Percentiles rank a stretch among this genome's conserved stretches.
Conservation (phyloP, 2,113 vertebrate genomes). For the Canis aureus region DNA sequence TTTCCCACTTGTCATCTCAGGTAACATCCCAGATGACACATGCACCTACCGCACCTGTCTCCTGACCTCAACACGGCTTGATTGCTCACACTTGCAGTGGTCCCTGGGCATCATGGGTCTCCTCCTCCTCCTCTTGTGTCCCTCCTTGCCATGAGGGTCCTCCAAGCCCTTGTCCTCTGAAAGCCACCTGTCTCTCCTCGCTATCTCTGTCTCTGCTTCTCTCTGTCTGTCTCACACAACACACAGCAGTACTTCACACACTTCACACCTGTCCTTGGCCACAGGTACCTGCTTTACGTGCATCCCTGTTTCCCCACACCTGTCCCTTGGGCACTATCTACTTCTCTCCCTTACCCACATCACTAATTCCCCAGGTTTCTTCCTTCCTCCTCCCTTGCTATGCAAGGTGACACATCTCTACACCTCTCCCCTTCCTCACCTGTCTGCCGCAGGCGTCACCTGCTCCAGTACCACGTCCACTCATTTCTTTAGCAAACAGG, state of each 20-base stretch:
- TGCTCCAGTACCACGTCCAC: background rate
- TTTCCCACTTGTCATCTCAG: background rate
- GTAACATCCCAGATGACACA: background rate
- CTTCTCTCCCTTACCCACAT: background rate
- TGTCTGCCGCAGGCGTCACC: background rate
- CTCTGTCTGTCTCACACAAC: background rate
- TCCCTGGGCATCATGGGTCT: accelerated
- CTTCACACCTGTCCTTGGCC: background rate
- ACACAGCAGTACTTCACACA: background rate
- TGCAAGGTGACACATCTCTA: background rate
- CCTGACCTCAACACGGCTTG: background rate
- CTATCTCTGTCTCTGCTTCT: background rate
- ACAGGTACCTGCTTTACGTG: background rate
- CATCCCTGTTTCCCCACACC: background rate
- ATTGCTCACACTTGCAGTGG: background rate
- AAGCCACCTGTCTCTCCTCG: background rate
- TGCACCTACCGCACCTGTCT: background rate
- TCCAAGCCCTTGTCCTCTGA: background rate
- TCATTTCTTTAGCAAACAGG: background rate
- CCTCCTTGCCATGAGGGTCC: background rate
- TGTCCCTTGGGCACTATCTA: background rate
- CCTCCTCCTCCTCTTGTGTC: background rate
- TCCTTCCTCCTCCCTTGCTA: background rate
- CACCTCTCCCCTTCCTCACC: background rate
- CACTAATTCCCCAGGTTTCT: background rate